Evolutionary conservation across 2,888 invertebrate genomes (phyloP).

Genomic region (Leucania comma): DNA sequence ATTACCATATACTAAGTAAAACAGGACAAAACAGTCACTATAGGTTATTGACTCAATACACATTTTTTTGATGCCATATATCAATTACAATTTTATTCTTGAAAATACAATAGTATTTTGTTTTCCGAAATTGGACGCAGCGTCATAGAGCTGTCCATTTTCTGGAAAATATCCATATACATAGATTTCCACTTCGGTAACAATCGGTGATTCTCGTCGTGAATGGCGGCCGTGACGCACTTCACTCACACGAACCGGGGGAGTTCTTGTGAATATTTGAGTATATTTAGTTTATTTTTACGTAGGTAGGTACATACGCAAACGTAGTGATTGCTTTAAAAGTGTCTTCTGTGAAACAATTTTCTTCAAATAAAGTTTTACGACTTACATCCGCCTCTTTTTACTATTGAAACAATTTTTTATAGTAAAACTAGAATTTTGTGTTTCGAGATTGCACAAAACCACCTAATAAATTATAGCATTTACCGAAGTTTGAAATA

Average conservation of each 20-base stretch:
- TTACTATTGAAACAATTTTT: conserved; percentile 36
- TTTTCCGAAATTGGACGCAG: conserved; percentile 10
- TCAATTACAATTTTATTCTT: background rate
- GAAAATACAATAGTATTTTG: conserved; percentile 9
- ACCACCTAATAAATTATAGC: conserved; percentile 32
- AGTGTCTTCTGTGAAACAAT: conserved; percentile 40
- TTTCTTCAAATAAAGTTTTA: conserved; percentile 39
- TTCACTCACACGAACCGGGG: conserved; percentile 67
- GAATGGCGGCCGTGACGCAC: conserved; percentile 67
- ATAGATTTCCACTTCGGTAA: conserved; percentile 48
- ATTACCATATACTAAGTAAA: background rate
- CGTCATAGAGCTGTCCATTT: conserved; percentile 9
- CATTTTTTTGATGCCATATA: too few relatives aligned
- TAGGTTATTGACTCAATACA: conserved; percentile 5
- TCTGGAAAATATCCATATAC: background rate
- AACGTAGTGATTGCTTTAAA: conserved; percentile 35
- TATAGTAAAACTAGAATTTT: conserved; percentile 27
- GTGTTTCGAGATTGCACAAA: conserved; percentile 35
- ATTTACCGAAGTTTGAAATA: conserved; percentile 22
- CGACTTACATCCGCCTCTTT: conserved; percentile 31
- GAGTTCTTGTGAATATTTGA: conserved; percentile 43
- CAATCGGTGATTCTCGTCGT: conserved; percentile 29
- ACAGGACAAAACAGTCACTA: background rate
- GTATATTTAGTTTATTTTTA: conserved; percentile 53
- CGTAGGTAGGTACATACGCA: conserved; percentile 10